phyloP scores from a whole-genome alignment of 2,888 invertebrate genomes.

The Poecilobothrus nobilitatus region DNA sequence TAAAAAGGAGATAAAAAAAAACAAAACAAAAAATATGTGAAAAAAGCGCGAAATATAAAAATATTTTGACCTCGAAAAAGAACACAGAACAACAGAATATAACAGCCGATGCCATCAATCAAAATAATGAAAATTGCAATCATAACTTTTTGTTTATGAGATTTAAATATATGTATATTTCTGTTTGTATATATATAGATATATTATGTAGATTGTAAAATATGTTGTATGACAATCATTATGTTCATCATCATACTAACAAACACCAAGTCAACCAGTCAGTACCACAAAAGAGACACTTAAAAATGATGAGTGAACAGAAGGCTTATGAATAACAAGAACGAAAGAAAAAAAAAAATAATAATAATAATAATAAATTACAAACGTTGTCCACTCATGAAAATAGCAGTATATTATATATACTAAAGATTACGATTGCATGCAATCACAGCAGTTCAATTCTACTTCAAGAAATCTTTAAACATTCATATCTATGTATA shows the following conservation, averaged over 20 bases:
- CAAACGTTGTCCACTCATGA: not conserved
- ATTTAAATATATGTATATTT: not conserved
- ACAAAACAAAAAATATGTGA: not conserved
- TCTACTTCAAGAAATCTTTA: too few relatives aligned
- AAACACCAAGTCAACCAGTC: not conserved
- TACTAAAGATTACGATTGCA: not conserved
- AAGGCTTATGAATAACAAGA: too few relatives aligned
- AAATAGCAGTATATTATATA: too few relatives aligned
- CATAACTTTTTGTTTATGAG: not conserved
- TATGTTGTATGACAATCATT: not conserved
- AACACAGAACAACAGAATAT: not conserved
- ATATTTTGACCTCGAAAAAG: constrained; percentile 4
- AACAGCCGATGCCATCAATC: not conserved
- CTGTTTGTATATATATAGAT: not conserved
- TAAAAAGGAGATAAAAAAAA: not conserved
- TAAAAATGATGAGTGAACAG: too few relatives aligned
- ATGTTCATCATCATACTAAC: not conserved
- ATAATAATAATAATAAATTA: not conserved
- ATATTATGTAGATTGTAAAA: not conserved
- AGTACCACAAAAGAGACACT: too few relatives aligned
- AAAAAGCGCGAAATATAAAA: constrained; percentile 2
- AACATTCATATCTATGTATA: too few relatives aligned
- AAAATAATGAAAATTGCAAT: constrained; percentile 1
- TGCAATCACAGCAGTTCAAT: not conserved
- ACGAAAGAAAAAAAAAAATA: not conserved